A percentile compares a stretch with the other conserved stretches of the same genome.
These are phyloP conservation scores for Hassar affinis DNA, from an alignment of 2,113 vertebrate species.

Conservation along the genomic window DNA sequence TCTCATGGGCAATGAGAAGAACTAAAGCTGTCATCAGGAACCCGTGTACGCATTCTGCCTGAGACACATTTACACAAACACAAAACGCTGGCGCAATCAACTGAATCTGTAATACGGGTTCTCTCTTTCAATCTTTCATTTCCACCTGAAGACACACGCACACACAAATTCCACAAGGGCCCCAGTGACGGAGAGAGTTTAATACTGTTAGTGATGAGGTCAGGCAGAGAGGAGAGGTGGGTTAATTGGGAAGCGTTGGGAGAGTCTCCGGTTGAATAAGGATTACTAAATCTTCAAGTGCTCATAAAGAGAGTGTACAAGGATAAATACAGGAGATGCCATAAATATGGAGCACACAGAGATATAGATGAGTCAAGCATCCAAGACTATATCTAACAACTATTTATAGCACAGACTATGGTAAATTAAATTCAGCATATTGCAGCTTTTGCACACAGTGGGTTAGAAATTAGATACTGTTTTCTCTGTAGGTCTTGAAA, in stretches of 20 bases:
- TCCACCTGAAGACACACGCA: conserved; percentile 39
- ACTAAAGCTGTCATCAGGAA: neutral
- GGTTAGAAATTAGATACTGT: neutral
- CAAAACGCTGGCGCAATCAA: neutral
- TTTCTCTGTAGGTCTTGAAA: neutral
- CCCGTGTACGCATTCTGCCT: neutral
- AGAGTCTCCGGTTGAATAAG: conserved; percentile 72
- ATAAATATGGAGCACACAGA: conserved; percentile 58
- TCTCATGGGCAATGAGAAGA: neutral
- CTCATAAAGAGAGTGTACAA: conserved; percentile 52
- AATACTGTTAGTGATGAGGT: conserved; percentile 71
- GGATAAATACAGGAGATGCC: conserved; percentile 67
- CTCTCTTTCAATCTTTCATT: neutral
- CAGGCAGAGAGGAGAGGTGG: conserved; percentile 62
- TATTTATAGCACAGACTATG: conserved; percentile 57
- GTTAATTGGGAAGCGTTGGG: conserved; percentile 74
- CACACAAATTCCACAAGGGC: conserved; percentile 52
- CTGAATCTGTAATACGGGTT: neutral
- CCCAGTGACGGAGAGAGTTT: conserved; percentile 62
- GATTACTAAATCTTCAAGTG: conserved; percentile 71
- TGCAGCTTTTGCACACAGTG: conserved; percentile 17
- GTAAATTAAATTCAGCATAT: conserved; percentile 49
- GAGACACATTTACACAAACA: neutral
- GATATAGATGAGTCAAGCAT: conserved; percentile 46
- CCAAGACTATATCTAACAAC: conserved; percentile 45